phyloP scores from a whole-genome alignment of 1,140 invertebrate genomes.

The Drosophila seguyi region DNA sequence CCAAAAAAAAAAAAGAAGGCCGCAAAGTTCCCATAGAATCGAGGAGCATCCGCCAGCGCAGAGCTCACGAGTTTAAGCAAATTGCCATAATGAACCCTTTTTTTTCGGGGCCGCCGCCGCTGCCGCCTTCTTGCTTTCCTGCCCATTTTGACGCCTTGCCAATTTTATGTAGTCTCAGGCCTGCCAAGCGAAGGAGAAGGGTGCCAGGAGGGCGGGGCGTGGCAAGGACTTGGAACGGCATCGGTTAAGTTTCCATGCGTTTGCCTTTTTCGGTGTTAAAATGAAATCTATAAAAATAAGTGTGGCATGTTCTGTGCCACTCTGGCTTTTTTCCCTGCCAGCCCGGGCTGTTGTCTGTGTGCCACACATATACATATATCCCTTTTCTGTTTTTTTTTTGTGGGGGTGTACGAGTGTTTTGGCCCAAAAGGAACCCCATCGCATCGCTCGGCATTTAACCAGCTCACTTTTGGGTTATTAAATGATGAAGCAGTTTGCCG shows the following conservation, averaged over 20 bases:
- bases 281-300: constrained; percentile 84
- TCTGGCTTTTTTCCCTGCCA: constrained; percentile 36
- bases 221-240: constrained; percentile 25
- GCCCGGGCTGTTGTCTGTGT: constrained; percentile 62
- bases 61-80: constrained; percentile 77
- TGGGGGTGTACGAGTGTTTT: constrained; percentile 24
- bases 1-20: constrained; percentile 25
- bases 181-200: constrained; percentile 62
- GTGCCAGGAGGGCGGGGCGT: constrained; percentile 12
- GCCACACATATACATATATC: constrained; percentile 7
- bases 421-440: constrained; percentile 50
- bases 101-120: constrained; percentile 43
- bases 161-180: constrained; percentile 78
- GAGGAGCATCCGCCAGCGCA: constrained; percentile 9
- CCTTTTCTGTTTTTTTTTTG: constrained; percentile 1
- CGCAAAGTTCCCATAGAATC: constrained; percentile 47
- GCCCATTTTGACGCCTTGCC: constrained; percentile 76
- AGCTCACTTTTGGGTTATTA: constrained; percentile 84
- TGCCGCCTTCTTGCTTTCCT: constrained; percentile 39
- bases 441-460: constrained; percentile 77
- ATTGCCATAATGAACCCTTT: constrained; percentile 84
- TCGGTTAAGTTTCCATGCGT: constrained; percentile 73
- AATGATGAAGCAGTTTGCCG: constrained; percentile 84
- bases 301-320: constrained; percentile 81
- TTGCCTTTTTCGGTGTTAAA: constrained; percentile 83